phyloP scores from a whole-genome alignment of 2,113 vertebrate genomes.

The Spilogale gracilis region DNA sequence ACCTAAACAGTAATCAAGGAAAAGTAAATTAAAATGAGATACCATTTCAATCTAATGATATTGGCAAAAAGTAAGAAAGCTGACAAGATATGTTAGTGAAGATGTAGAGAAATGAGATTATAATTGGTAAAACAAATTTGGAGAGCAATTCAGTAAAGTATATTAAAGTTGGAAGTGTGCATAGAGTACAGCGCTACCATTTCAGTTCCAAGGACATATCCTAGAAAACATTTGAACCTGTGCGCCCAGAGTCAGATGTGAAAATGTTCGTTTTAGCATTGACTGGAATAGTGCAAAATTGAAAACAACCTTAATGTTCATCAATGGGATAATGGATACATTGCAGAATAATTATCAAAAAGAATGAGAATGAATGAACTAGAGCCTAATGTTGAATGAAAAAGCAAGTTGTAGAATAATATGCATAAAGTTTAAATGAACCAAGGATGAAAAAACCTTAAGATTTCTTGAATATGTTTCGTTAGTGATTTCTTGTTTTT shows the following conservation, averaged over 20 bases:
- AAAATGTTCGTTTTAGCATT: background rate
- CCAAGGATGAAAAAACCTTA: background rate
- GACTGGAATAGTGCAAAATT: background rate
- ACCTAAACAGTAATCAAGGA: background rate
- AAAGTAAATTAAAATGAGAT: constrained; percentile 17
- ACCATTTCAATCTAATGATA: background rate
- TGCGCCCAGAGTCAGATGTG: background rate
- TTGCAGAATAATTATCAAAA: background rate
- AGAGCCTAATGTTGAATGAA: background rate
- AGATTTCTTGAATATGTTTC: background rate
- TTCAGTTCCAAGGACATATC: background rate
- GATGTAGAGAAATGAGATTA: background rate
- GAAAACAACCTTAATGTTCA: background rate
- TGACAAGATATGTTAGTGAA: background rate
- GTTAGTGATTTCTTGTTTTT: background rate
- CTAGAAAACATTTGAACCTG: background rate
- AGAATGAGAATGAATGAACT: constrained; percentile 11
- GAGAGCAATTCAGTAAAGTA: background rate
- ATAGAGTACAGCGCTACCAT: background rate
- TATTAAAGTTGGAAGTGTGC: background rate
- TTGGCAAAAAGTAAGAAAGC: background rate
- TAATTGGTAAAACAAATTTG: background rate
- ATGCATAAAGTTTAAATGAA: background rate
- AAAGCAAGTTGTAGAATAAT: background rate
- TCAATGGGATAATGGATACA: background rate